phyloP scores from a whole-genome alignment of 2,888 invertebrate species.

The Graphium colonna region DNA sequence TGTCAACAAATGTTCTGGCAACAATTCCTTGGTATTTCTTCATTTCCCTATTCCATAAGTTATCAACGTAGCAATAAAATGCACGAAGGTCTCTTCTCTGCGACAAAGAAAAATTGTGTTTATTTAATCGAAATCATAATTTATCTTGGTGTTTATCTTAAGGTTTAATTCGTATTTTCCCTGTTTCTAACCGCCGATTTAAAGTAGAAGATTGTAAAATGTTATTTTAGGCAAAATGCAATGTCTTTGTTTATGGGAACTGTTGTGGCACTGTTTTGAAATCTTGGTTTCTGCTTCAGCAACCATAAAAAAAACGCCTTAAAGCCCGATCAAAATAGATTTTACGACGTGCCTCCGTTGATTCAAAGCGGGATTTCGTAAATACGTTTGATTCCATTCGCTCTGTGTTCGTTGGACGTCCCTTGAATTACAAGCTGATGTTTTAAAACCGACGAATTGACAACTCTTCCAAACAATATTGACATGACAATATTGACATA shows the following conservation, averaged over 20 bases:
- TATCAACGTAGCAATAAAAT: background rate
- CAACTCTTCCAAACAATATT: background rate
- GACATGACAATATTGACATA: background rate
- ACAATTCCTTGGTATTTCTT: background rate
- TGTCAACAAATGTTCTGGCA: background rate
- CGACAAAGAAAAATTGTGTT: background rate
- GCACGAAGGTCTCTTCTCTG: too few species aligned
- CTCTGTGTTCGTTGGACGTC: conserved; percentile 8
- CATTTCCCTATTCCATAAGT: conserved; percentile 1
- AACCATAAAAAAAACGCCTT: conserved; percentile 40
- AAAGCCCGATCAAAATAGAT: conserved; percentile 45
- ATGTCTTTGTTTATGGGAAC: background rate
- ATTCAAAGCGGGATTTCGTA: conserved; percentile 27
- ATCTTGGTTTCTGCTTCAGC: conserved; percentile 39
- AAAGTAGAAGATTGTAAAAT: background rate
- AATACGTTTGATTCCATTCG: conserved; percentile 20
- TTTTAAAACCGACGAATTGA: conserved; percentile 1
- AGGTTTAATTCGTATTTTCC: background rate
- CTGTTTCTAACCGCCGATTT: background rate
- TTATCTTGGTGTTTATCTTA: background rate
- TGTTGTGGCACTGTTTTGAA: conserved; percentile 37
- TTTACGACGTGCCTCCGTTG: conserved; percentile 41
- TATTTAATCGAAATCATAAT: background rate
- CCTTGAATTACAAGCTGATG: conserved; percentile 2
- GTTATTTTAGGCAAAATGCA: background rate